These are phyloP conservation scores for Neocrepidodera transversa DNA, from an alignment of 2,888 invertebrate species.

Conservation along the genomic window DNA sequence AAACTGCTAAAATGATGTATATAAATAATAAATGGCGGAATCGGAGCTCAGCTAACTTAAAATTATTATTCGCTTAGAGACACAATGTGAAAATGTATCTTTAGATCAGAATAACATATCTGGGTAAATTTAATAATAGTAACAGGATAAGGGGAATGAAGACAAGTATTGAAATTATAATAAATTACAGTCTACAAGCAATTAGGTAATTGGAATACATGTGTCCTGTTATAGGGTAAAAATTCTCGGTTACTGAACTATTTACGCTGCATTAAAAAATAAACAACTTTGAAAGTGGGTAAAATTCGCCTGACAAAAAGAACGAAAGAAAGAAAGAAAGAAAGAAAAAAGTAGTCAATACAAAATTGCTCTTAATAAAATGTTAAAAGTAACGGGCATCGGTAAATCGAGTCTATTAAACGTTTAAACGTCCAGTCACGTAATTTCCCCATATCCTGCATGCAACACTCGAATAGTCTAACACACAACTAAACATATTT, in stretches of 20 bases:
- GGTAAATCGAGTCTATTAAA: constrained; percentile 18
- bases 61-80: background rate
- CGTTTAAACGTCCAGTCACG: constrained; percentile 22
- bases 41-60: background rate
- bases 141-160: constrained; percentile 9
- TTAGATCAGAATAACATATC: background rate
- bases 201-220: too few species aligned
- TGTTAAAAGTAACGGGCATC: constrained; percentile 13
- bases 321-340: too few species aligned
- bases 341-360: background rate
- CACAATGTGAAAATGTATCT: constrained; percentile 1
- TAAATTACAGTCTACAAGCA: background rate
- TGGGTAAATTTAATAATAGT: constrained; percentile 12
- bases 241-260: too few species aligned
- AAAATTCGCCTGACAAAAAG: background rate
- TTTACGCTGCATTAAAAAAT: too few species aligned
- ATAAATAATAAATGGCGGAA: background rate
- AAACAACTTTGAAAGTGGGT: background rate
- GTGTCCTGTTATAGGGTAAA: too few species aligned
- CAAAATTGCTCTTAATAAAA: constrained; percentile 5
- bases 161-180: background rate
- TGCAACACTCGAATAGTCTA: constrained; percentile 2
- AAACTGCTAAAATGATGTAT: background rate
- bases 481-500: background rate
- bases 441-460: constrained; percentile 17